Base-by-base conservation (phyloP, 2,888 invertebrate species). In the Polia nebulosa region DNA sequence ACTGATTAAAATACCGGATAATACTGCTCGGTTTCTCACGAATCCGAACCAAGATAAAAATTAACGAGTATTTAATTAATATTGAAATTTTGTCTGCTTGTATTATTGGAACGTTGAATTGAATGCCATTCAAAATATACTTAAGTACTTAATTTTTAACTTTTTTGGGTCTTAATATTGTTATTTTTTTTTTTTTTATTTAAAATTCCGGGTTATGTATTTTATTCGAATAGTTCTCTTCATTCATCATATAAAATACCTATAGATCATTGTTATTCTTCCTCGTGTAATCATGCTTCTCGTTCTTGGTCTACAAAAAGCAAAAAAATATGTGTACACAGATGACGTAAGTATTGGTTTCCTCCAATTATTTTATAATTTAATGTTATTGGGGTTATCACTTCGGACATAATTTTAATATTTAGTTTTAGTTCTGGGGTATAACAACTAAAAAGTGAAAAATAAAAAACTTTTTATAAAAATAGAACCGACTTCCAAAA, bases 1-100 rank as follows among this genome's bases (percentile, higher is more conserved):
- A 55, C 39, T 29, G 47, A 71, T 71, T 45, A 32, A 44, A 27
- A 67, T n/a, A 41, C 72, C n/a, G 7, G 76, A 57, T 25, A 11
- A 47, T 17, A 57, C 68, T 45, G 52, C 36, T 74, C 11, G 41
- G 27, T 45, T 45, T 67, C 22, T 52, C 56, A 66, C 29, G 9
- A 52, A 75, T 36, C n/a, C 22, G n/a, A 66, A 57, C 25, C 22
- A 36, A 51, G 49, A 71, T 32, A 44, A 9, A 22, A 55, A 29
- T 17, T 22, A 55, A 49, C 22, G 29, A 17, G 34, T 61, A 22
- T 71, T 74, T 47, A 3, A 71, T 63, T 29, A 2, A 36, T 56
- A 74, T 36, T 56, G 13, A 20, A 29, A 51, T 74, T 55, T 55
- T 61, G 1, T 44, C 27, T 39, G 17, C 2, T 49, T 15, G 3